Conservation (phyloP, 2,113 vertebrate genomes). For the Lepus europaeus region DNA sequence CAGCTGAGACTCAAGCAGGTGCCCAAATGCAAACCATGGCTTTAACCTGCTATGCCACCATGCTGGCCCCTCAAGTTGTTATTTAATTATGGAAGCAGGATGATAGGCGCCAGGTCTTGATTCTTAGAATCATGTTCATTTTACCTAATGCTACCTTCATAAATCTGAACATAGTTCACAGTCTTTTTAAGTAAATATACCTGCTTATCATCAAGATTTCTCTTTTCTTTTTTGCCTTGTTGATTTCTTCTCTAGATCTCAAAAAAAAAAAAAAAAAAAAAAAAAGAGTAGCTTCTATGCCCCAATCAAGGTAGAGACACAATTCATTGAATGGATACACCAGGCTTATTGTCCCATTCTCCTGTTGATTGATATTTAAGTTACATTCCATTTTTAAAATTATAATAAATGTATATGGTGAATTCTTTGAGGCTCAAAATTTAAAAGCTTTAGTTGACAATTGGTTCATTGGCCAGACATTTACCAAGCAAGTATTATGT, state of each 20-base stretch:
- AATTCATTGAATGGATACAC: background rate
- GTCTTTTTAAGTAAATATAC: background rate
- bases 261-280: background rate
- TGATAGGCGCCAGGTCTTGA: background rate
- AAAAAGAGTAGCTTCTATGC: background rate
- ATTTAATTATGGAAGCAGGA: background rate
- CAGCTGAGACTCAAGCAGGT: too few relatives aligned
- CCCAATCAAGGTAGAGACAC: background rate
- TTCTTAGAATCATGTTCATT: constrained; percentile 2
- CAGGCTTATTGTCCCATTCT: constrained; percentile 1
- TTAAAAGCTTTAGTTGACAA: constrained; percentile 28
- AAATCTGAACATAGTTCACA: constrained; percentile 49
- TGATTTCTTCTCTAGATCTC: constrained; percentile 24
- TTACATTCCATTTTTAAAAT: constrained; percentile 52
- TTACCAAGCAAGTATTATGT: background rate
- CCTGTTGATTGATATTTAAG: background rate
- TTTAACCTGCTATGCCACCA: too few relatives aligned
- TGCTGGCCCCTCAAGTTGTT: background rate
- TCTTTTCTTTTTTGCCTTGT: background rate
- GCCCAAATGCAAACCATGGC: too few relatives aligned
- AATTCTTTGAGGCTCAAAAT: constrained; percentile 34
- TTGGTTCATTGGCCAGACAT: background rate
- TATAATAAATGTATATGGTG: background rate
- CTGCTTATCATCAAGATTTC: background rate
- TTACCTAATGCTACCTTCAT: constrained; percentile 10